These are phyloP conservation scores for Herpailurus yagouaroundi DNA, from an alignment of 2,113 vertebrate species.

Conservation along the genomic window DNA sequence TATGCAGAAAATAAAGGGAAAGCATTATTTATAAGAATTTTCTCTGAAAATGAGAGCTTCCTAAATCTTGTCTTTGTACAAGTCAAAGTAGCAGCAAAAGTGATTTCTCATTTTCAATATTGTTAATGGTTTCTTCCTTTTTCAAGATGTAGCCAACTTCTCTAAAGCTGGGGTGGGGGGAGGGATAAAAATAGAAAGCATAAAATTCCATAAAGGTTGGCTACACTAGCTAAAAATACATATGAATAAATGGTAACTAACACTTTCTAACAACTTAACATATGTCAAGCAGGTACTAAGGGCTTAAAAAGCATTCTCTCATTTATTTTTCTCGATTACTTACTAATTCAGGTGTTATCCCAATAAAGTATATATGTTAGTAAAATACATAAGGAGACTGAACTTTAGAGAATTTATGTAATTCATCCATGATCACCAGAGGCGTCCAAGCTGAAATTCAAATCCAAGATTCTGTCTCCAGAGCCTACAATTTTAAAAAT, in stretches of 20 bases:
- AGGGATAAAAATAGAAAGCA: not conserved
- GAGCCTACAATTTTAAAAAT: not conserved
- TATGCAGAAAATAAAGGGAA: not conserved
- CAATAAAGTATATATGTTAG: not conserved
- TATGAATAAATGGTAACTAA: not conserved
- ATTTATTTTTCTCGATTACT: not conserved
- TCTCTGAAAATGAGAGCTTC: constrained; percentile 4
- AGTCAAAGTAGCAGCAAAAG: not conserved
- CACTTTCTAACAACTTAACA: constrained; percentile 2
- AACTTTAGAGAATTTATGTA: not conserved
- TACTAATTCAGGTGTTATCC: not conserved
- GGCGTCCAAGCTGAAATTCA: not conserved
- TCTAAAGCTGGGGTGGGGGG: not conserved
- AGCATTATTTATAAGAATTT: not conserved
- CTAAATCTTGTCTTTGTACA: not conserved
- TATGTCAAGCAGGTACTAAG: not conserved
- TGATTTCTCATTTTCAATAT: constrained; percentile 9
- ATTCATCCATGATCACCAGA: not conserved
- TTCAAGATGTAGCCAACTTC: not conserved
- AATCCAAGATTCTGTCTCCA: not conserved
- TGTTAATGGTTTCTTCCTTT: not conserved
- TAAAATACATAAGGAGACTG: constrained; percentile 14
- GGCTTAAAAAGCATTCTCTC: not conserved
- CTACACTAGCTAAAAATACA: constrained; percentile 21
- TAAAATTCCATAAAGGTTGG: not conserved